Conservation (phyloP, 2,113 vertebrate species). For the Pseudorhombus dupliciocellatus region DNA sequence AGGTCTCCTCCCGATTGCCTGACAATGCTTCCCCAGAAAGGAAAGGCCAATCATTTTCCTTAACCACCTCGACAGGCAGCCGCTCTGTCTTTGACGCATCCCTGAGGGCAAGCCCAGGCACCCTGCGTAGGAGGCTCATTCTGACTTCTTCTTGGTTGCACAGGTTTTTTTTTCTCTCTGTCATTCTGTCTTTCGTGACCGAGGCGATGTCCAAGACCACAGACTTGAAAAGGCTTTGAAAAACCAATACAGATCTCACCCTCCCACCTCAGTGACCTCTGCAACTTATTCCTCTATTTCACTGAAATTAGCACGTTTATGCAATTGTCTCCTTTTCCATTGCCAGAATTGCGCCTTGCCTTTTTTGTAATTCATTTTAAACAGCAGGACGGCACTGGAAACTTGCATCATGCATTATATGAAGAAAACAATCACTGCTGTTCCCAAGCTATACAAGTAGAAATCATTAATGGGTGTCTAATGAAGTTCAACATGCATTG, state of each 20-base stretch:
- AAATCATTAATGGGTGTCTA: too few species aligned
- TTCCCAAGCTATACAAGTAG: too few species aligned
- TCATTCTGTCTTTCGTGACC: neutral
- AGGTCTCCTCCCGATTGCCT: conserved; percentile 26
- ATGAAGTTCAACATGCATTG: too few species aligned
- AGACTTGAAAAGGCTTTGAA: conserved; percentile 2
- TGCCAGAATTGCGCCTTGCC: too few species aligned
- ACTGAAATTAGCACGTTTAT: too few species aligned
- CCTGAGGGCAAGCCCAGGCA: neutral
- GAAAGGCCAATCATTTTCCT: conserved; percentile 26
- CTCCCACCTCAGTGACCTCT: neutral
- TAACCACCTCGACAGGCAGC: conserved; percentile 21
- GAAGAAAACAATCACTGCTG: too few species aligned
- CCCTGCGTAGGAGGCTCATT: neutral
- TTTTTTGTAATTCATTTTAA: too few species aligned
- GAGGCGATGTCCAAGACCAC: neutral
- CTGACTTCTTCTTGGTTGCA: conserved; percentile 15
- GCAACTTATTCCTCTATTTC: neutral
- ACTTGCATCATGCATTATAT: too few species aligned
- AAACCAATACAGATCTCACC: conserved; percentile 4
- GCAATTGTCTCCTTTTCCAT: too few species aligned
- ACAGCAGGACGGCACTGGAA: too few species aligned
- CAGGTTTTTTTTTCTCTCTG: neutral
- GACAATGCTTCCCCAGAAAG: conserved; percentile 4
- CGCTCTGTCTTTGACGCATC: neutral